These are phyloP conservation scores for Globia sparganii DNA, from an alignment of 2,888 invertebrate genomes.

Conservation along the genomic window DNA sequence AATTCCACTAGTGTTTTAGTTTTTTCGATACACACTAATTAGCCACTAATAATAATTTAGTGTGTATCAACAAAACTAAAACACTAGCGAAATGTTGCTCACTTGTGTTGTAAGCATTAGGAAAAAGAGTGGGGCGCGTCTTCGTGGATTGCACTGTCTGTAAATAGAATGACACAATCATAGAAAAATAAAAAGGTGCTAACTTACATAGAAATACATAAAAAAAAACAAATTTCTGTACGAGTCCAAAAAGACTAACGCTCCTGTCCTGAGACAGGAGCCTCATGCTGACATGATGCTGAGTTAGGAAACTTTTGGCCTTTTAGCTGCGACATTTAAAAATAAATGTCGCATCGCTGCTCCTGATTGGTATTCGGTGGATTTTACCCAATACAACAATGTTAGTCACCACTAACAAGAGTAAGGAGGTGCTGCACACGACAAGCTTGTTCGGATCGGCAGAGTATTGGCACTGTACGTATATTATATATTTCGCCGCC, in stretches of 20 bases:
- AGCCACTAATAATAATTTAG: too few species aligned
- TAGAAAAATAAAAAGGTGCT: background rate
- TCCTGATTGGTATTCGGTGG: background rate
- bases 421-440: background rate
- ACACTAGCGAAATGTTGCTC: too few species aligned
- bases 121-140: too few species aligned
- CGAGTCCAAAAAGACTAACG: background rate
- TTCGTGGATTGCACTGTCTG: too few species aligned
- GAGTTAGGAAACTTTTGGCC: background rate
- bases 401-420: too few species aligned
- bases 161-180: background rate
- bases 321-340: background rate
- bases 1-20: too few species aligned
- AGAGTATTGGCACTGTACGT: background rate
- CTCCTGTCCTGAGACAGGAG: too few species aligned
- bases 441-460: background rate
- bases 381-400: too few species aligned
- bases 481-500: background rate
- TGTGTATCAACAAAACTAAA: too few species aligned
- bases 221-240: background rate
- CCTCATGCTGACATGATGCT: too few species aligned
- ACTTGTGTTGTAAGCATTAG: too few species aligned
- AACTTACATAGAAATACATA: background rate
- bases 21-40: too few species aligned
- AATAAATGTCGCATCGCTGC: background rate